Conservation (phyloP, 2,113 vertebrate species). For the Stercorarius parasiticus region DNA sequence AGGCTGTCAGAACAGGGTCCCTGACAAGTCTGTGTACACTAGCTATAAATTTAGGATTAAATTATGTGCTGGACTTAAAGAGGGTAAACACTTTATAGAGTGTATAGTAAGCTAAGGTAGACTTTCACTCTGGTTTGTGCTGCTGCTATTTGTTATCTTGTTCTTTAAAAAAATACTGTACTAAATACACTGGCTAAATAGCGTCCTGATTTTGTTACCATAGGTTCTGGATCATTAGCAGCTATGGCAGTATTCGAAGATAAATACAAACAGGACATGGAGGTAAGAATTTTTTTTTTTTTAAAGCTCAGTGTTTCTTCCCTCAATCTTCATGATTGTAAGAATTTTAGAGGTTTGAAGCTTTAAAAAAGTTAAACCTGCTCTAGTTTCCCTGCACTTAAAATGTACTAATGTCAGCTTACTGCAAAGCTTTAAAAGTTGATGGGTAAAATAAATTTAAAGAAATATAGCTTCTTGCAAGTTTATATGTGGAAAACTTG, state of each 20-base stretch:
- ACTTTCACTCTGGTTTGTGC: not conserved
- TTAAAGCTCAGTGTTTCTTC: not conserved
- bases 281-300: constrained; percentile 72
- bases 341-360: not conserved
- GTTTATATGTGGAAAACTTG: not conserved
- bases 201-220: constrained; percentile 3
- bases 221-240: constrained; percentile 94
- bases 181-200: not conserved
- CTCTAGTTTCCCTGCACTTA: not conserved
- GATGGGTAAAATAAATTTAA: not conserved
- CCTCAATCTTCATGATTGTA: not conserved
- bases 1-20: not conserved
- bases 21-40: not conserved
- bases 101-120: not conserved
- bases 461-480: not conserved
- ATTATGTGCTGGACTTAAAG: not conserved
- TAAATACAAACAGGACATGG: constrained; percentile 90
- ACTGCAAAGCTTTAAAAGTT: not conserved
- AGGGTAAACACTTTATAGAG: not conserved
- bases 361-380: not conserved
- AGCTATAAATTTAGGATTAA: not conserved
- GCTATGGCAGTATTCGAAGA: constrained; percentile 99
- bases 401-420: not conserved
- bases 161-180: not conserved
- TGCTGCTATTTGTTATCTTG: not conserved